These are phyloP conservation scores for Phoeniculus purpureus DNA, from an alignment of 2,797 vertebrate species.

Conservation along the genomic window DNA sequence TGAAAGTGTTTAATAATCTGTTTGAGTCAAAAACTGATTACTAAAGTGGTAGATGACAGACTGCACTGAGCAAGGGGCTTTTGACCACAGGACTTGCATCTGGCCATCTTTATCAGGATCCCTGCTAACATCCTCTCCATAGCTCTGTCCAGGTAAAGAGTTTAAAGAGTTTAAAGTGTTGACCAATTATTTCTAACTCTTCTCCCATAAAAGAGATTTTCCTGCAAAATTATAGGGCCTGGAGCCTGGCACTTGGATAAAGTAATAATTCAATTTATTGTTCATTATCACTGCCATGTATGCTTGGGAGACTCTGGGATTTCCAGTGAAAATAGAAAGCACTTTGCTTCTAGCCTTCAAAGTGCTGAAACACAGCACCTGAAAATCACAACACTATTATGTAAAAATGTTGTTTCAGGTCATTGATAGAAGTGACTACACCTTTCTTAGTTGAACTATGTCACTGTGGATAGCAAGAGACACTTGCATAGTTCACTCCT, in stretches of 20 bases:
- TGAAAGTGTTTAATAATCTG: conserved; percentile 10
- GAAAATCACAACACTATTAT: not conserved
- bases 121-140: not conserved
- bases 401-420: not conserved
- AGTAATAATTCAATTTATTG: not conserved
- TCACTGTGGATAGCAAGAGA: not conserved
- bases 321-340: not conserved
- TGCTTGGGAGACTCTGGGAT: not conserved
- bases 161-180: conserved; percentile 17
- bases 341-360: not conserved
- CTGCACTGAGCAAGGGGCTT: not conserved
- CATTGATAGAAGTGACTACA: not conserved
- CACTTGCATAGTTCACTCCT: not conserved
- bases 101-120: not conserved
- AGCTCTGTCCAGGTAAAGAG: not conserved
- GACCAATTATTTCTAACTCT: not conserved
- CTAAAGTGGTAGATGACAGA: not conserved
- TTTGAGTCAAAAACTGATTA: conserved; percentile 27
- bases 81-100: not conserved
- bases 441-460: not conserved
- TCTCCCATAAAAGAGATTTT: not conserved
- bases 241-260: not conserved
- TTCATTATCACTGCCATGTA: not conserved
- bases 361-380: not conserved
- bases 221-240: not conserved